Conservation (phyloP, 2,888 invertebrate genomes). For the Isoperla grammatica region DNA sequence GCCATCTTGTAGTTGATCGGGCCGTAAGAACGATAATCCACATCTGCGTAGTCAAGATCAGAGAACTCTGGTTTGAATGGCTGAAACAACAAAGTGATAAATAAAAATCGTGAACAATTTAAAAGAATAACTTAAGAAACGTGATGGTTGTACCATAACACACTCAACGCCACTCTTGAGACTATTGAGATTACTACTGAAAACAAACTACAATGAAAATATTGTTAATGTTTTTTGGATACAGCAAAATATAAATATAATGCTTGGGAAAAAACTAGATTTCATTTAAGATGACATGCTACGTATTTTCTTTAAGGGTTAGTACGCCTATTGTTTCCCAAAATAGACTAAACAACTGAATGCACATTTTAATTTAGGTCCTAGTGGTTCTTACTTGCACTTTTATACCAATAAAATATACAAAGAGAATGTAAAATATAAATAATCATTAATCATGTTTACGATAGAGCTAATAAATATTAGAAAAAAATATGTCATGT, state of each 20-base stretch:
- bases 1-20: constrained; percentile 90
- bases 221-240: neutral
- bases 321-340: too few species aligned
- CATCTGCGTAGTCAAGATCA: constrained; percentile 86
- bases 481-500: too few species aligned
- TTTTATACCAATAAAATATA: too few species aligned
- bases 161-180: neutral
- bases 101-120: neutral
- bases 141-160: neutral
- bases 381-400: too few species aligned
- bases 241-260: neutral
- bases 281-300: too few species aligned
- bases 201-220: neutral
- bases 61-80: constrained; percentile 69
- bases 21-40: constrained; percentile 83
- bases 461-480: too few species aligned
- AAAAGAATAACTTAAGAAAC: neutral
- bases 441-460: too few species aligned
- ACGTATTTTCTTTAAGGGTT: too few species aligned
- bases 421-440: too few species aligned
- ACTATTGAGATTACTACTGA: neutral
- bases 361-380: too few species aligned
- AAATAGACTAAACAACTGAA: too few species aligned
- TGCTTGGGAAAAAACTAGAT: too few species aligned
- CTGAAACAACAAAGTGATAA: constrained; percentile 49